phyloP scores from a whole-genome alignment of 2,797 vertebrate genomes.

The Triplophysa yarkandensis region DNA sequence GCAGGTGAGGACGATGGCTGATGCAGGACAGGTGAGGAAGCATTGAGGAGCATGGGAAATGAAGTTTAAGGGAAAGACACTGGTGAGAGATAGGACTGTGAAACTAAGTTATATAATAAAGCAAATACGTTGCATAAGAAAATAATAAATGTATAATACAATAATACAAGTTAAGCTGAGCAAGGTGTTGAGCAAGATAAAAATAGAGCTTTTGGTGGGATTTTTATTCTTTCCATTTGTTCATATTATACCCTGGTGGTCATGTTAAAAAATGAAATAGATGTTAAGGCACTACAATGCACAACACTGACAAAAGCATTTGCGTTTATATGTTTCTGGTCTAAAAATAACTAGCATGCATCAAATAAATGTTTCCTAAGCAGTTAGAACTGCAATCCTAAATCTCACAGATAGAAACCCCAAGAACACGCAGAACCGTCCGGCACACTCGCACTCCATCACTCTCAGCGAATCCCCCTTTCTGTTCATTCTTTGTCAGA shows the following conservation, averaged over 20 bases:
- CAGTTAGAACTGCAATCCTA: conserved; percentile 53
- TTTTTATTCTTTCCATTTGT: background rate
- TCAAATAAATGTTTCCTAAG: conserved; percentile 42
- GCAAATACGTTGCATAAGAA: too few species aligned
- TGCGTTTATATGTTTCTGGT: background rate
- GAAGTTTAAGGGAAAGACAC: too few species aligned
- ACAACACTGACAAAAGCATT: background rate
- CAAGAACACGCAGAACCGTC: background rate
- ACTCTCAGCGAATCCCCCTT: background rate
- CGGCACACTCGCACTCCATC: background rate
- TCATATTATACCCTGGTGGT: too few species aligned
- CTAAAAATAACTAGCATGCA: conserved; percentile 41
- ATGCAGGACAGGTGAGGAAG: too few species aligned
- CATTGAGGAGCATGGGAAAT: too few species aligned
- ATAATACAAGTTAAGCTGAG: too few species aligned
- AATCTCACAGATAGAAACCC: conserved; percentile 10
- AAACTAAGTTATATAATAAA: too few species aligned
- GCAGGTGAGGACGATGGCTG: too few species aligned
- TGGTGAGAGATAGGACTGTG: too few species aligned
- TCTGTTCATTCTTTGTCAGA: background rate
- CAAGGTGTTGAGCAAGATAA: too few species aligned
- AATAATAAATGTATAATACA: too few species aligned
- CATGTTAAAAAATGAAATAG: background rate
- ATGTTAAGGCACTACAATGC: background rate
- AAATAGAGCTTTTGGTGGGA: background rate